Conservation (phyloP, 2,797 vertebrate genomes). For the Pangasius sanitwongsei region DNA sequence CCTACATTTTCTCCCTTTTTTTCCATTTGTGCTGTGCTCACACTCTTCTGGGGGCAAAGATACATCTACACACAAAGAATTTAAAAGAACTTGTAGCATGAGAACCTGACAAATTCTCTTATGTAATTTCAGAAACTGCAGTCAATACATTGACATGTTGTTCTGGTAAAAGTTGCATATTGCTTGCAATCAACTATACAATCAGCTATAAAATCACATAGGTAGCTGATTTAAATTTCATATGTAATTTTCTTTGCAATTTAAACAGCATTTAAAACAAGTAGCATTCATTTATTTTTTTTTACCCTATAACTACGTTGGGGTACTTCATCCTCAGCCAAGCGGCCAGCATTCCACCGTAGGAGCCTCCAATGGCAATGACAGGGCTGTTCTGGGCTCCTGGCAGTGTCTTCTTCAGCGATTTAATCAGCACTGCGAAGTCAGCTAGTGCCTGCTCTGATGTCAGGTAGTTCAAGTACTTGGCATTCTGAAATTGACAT, state of each 20-base stretch:
- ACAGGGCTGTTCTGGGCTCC: slow-evolving; percentile 84
- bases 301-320: slow-evolving; percentile 87
- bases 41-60: background rate
- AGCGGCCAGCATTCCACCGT: slow-evolving; percentile 93
- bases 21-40: background rate
- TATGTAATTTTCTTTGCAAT: background rate
- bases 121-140: background rate
- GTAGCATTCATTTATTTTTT: slow-evolving; percentile 55
- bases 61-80: background rate
- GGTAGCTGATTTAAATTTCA: background rate
- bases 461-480: slow-evolving; percentile 90
- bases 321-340: slow-evolving; percentile 99
- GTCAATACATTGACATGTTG: background rate
- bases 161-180: background rate
- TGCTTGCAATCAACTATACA: background rate
- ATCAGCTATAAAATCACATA: background rate
- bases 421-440: slow-evolving; percentile 85
- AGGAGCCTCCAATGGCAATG: slow-evolving; percentile 91
- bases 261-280: background rate
- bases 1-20: background rate
- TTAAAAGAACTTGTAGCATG: background rate
- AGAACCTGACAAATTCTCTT: background rate
- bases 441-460: slow-evolving; percentile 95
- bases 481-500: slow-evolving; percentile 79
- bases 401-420: slow-evolving; percentile 75